phyloP scores from a whole-genome alignment of 2,888 invertebrate genomes.

The Onchidella celtica region DNA sequence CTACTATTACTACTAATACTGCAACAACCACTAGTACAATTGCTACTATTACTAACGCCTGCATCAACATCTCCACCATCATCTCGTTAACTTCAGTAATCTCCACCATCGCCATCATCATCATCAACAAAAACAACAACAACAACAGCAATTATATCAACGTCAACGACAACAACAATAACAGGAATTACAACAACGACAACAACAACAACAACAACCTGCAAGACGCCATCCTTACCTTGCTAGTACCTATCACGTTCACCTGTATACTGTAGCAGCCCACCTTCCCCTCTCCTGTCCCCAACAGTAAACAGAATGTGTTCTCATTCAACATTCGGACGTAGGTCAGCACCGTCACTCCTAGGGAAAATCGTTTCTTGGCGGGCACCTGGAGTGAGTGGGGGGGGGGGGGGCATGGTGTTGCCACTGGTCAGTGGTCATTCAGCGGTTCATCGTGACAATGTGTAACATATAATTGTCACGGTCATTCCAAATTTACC shows the following conservation, averaged over 20 bases:
- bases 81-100: background rate
- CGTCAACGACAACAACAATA: no score
- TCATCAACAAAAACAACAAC: no score
- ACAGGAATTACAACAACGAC: no score
- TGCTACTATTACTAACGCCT: background rate
- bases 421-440: no score
- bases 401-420: background rate
- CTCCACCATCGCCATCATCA: background rate
- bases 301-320: slow-evolving; percentile 17
- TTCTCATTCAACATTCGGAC: slow-evolving; percentile 23
- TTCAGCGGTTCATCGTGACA: no score
- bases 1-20: background rate
- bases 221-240: background rate
- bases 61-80: background rate
- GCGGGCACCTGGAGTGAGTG: slow-evolving; percentile 20
- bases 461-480: no score
- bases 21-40: background rate
- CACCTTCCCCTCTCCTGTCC: slow-evolving; percentile 37
- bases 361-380: background rate
- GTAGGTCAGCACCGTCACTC: slow-evolving; percentile 28
- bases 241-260: background rate
- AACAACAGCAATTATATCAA: no score
- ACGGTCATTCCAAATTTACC: no score
- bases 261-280: slow-evolving; percentile 20
- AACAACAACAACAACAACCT: no score